These are phyloP conservation scores for Palythoa caribaeorum DNA, from an alignment of 92 coral and sea anemone species.

Conservation along the genomic window DNA sequence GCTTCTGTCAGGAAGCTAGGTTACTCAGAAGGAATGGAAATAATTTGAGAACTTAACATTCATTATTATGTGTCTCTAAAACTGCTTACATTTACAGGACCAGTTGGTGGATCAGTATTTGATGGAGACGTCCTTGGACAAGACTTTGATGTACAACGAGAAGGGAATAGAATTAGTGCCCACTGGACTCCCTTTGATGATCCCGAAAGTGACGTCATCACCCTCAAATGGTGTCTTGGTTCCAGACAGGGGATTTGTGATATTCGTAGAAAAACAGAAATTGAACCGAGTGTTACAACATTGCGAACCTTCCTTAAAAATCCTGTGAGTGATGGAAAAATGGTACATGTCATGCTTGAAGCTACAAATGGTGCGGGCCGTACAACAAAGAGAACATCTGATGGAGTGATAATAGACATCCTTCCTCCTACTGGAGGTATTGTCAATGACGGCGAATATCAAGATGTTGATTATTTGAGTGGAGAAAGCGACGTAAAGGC, in stretches of 20 bases:
- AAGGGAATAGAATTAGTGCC: conserved; percentile 57
- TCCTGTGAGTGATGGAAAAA: conserved; percentile 68
- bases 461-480: conserved; percentile 59
- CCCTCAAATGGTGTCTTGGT: conserved; percentile 75
- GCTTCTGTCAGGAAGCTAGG: no score
- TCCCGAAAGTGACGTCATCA: conserved; percentile 78
- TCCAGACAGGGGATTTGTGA: conserved; percentile 65
- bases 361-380: conserved; percentile 85
- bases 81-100: conserved; percentile 52
- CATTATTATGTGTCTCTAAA: neutral
- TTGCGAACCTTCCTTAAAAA: conserved; percentile 36
- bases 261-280: conserved; percentile 34
- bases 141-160: conserved; percentile 73
- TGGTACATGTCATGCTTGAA: conserved; percentile 66
- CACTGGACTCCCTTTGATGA: conserved; percentile 80
- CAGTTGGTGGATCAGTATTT: conserved; percentile 44
- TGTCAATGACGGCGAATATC: conserved; percentile 63
- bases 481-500: conserved; percentile 70
- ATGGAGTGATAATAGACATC: conserved; percentile 79
- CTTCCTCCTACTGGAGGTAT: conserved; percentile 71
- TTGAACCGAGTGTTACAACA: conserved; percentile 39
- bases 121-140: conserved; percentile 63
- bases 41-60: no score
- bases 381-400: conserved; percentile 58
- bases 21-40: neutral